These are phyloP conservation scores for Nipponia nippon DNA, from an alignment of 2,113 vertebrate genomes.

Conservation along the genomic window DNA sequence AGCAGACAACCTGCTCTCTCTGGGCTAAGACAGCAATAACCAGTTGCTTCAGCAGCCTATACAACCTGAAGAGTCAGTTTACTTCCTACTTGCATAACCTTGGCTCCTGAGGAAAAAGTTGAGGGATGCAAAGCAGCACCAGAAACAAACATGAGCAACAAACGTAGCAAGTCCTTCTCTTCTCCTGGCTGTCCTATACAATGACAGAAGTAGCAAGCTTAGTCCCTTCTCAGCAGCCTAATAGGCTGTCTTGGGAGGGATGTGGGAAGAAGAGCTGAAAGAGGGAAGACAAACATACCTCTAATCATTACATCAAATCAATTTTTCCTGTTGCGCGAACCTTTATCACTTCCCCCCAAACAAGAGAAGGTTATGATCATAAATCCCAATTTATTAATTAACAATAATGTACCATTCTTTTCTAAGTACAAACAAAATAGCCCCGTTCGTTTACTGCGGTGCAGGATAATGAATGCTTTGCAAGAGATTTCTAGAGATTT, in stretches of 20 bases:
- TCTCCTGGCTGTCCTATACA: background rate
- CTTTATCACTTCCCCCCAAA: background rate
- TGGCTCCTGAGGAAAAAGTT: background rate
- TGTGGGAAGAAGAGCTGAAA: background rate
- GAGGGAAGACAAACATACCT: background rate
- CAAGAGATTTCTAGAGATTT: background rate
- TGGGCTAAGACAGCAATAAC: background rate
- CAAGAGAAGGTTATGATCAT: background rate
- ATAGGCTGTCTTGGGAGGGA: accelerated
- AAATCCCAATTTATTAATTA: background rate
- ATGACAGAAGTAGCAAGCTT: background rate
- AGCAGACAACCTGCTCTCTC: background rate
- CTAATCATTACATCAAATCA: background rate
- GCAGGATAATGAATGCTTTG: background rate
- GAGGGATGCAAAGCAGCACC: background rate
- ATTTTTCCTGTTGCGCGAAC: background rate
- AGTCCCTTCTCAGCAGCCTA: background rate
- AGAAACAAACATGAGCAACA: background rate
- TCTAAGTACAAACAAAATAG: background rate
- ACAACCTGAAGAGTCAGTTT: background rate
- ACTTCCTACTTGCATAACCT: background rate
- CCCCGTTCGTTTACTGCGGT: background rate
- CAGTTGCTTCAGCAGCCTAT: background rate
- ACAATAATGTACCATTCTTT: background rate
- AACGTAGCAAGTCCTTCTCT: background rate